Evolutionary conservation across 1,140 invertebrate species (phyloP).

Genomic region (Brachionus calyciflorus): DNA sequence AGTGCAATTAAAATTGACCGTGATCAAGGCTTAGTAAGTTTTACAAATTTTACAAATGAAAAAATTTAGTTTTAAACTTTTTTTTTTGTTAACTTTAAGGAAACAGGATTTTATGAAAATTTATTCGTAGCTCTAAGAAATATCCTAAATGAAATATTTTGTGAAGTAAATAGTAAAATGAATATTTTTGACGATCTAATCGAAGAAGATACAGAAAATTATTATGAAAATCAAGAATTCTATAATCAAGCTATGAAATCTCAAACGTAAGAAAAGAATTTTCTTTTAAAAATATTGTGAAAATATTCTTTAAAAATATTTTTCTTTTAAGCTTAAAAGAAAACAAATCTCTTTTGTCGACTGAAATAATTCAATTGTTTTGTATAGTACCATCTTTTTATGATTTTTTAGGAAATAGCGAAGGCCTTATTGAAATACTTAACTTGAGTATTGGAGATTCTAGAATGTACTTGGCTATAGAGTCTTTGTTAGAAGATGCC

Average conservation of each 20-base stretch:
- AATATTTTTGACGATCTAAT: conserved; percentile 25
- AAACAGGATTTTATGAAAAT: conserved; percentile 29
- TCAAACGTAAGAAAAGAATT: conserved; percentile 9
- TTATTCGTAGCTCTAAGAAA: conserved; percentile 8
- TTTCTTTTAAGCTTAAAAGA: conserved; percentile 14
- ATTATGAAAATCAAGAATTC: background rate
- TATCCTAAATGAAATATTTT: conserved; percentile 2
- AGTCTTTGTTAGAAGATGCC: background rate
- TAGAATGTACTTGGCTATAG: conserved; percentile 13
- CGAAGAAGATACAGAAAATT: background rate
- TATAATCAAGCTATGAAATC: conserved; percentile 2
- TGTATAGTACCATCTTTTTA: conserved; percentile 34
- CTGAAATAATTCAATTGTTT: conserved; percentile 36
- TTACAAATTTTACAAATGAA: too few relatives aligned
- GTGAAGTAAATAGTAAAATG: background rate
- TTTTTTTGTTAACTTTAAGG: background rate
- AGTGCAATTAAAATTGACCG: conserved; percentile 57
- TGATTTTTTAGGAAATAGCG: conserved; percentile 1
- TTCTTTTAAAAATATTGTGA: background rate
- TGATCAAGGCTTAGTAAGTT: conserved; percentile 55
- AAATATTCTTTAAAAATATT: too few relatives aligned
- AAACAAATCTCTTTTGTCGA: conserved; percentile 28
- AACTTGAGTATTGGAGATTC: conserved; percentile 32
- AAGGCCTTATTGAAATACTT: conserved; percentile 6
- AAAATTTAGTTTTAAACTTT: background rate